Percentiles rank a stretch among this genome's conserved stretches.
These are phyloP conservation scores for Epizoanthus illoricatus DNA, from an alignment of 92 coral and sea anemone genomes.

Conservation along the genomic window DNA sequence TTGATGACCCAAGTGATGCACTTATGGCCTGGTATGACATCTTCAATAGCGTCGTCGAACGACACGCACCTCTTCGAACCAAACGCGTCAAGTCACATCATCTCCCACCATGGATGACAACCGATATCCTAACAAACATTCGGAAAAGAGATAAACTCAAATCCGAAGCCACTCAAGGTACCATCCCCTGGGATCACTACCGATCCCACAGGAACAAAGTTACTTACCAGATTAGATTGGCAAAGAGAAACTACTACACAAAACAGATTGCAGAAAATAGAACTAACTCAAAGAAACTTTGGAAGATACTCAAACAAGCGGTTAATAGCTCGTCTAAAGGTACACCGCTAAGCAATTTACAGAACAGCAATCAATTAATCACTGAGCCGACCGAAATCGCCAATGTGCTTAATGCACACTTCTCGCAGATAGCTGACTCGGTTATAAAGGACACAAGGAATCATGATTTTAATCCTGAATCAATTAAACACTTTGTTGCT, in stretches of 20 bases:
- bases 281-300: slow-evolving; percentile 34
- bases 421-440: slow-evolving; percentile 23
- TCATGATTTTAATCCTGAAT: slow-evolving; percentile 1
- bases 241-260: slow-evolving; percentile 31
- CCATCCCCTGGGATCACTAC: slow-evolving; percentile 17
- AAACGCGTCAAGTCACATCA: slow-evolving; percentile 40
- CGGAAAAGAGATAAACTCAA: slow-evolving; percentile 32
- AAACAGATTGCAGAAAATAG: slow-evolving; percentile 24
- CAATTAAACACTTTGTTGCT: slow-evolving; percentile 15
- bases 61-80: slow-evolving; percentile 27
- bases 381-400: slow-evolving; percentile 18
- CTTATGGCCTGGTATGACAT: slow-evolving; percentile 38
- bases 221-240: slow-evolving; percentile 30
- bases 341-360: background rate
- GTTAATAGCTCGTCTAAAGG: background rate
- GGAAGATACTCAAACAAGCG: slow-evolving; percentile 27
- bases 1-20: slow-evolving; percentile 45
- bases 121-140: slow-evolving; percentile 37
- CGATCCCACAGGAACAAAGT: slow-evolving; percentile 34
- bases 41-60: slow-evolving; percentile 13
- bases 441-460: slow-evolving; percentile 9
- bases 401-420: slow-evolving; percentile 1
- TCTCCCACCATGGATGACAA: slow-evolving; percentile 46
- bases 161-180: slow-evolving; percentile 1
- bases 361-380: background rate